Evolutionary conservation across 2,888 invertebrate species (phyloP).

Genomic region (Trissoscelio sp.): DNA sequence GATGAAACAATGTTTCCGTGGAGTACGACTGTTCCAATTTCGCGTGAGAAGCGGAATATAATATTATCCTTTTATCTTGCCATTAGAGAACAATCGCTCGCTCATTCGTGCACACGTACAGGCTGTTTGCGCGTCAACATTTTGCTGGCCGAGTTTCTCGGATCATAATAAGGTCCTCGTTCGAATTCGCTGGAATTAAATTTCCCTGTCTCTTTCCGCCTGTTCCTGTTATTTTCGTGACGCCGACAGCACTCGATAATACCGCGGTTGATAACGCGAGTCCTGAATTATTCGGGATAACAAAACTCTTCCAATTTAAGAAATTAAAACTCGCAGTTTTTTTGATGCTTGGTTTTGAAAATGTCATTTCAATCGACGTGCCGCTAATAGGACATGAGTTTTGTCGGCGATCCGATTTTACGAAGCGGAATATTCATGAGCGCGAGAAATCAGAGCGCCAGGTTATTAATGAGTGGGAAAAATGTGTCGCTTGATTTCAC

Average conservation of each 20-base stretch:
- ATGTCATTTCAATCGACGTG: background rate
- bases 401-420: constrained; percentile 3
- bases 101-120: constrained; percentile 35
- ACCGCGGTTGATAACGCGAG: constrained; percentile 75
- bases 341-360: background rate
- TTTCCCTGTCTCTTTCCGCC: constrained; percentile 65
- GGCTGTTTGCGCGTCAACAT: constrained; percentile 49
- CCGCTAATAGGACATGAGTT: background rate
- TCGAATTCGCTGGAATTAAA: constrained; percentile 74
- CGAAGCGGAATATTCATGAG: constrained; percentile 24
- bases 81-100: constrained; percentile 44
- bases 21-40: constrained; percentile 17
- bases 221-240: constrained; percentile 46
- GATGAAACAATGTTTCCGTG: constrained; percentile 9
- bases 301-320: constrained; percentile 69
- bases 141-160: constrained; percentile 14
- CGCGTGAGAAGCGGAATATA: constrained; percentile 24
- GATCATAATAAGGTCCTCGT: constrained; percentile 56
- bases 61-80: constrained; percentile 36
- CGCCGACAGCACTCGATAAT: constrained; percentile 54
- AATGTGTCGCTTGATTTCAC: constrained; percentile 29
- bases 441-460: constrained; percentile 14
- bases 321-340: constrained; percentile 32
- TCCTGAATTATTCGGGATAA: constrained; percentile 77
- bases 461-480: constrained; percentile 38